phyloP scores from a whole-genome alignment of 2,113 vertebrate species.

The Amblyopsis rosae region DNA sequence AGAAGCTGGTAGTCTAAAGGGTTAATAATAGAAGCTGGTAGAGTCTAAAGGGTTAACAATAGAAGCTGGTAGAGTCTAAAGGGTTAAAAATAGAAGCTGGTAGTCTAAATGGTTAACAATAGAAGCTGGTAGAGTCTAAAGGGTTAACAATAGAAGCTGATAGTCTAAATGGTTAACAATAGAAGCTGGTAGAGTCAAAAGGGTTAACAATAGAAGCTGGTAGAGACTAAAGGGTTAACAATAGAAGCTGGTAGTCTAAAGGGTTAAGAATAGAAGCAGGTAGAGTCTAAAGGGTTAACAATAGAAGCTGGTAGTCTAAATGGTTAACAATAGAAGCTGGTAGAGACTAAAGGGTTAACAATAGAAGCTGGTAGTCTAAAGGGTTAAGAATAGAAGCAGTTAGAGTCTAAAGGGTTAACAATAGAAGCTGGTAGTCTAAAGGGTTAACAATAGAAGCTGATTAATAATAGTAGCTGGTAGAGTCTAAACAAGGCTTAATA shows the following conservation, averaged over 20 bases:
- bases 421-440: background rate
- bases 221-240: slow-evolving; percentile 31
- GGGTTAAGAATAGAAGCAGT: slow-evolving; percentile 39
- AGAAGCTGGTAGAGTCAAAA: background rate
- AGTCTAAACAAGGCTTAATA: slow-evolving; percentile 69
- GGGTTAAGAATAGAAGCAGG: slow-evolving; percentile 70
- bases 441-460: slow-evolving; percentile 38
- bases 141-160: slow-evolving; percentile 40
- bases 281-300: slow-evolving; percentile 41
- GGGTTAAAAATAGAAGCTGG: slow-evolving; percentile 70
- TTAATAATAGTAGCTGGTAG: slow-evolving; percentile 19
- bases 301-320: background rate
- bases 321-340: slow-evolving; percentile 39
- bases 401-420: background rate
- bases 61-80: slow-evolving; percentile 47
- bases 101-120: slow-evolving; percentile 39
- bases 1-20: slow-evolving; percentile 51
- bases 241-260: slow-evolving; percentile 51
- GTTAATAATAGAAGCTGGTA: no score
- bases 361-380: background rate
- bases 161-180: background rate
- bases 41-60: no score
- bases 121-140: background rate
- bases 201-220: slow-evolving; percentile 38
- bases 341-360: background rate